Evolutionary conservation across 1,140 invertebrate genomes (phyloP), one percentile per base, ranked within the genome.

Genomic region (Brachionus plicatilis): DNA sequence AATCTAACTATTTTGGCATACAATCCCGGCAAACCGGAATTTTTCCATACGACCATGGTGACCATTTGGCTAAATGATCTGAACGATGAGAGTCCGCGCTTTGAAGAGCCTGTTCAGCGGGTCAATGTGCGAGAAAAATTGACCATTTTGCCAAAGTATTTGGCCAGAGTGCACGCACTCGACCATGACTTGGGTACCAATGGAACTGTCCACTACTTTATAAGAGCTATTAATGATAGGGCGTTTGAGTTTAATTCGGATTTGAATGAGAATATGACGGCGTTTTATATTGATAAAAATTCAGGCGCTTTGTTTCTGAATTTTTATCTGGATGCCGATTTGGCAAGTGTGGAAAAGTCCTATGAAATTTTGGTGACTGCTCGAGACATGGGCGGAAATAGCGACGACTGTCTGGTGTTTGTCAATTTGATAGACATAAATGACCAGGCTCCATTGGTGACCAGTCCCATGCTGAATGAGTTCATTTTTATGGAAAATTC

Each of bases 1-100:
- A 65, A 85, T 29, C 43, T 85, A 12, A 60, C 65, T 9, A 56
- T 85, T n/a, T 14, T 53, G 14, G 83, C 83, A n/a, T 78, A 8
- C 6, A 84, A 85, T 53, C n/a, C 50, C 9, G 72, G 82, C 2
- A 47, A 85, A 45, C 82, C 83, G 5, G 68, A 45, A 7, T 65
- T 75, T 43, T 85, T 33, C 7, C 29, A 72, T 14, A 43, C 68
- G n/a, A 37, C 85, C 11, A 85, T 5, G 17, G 82, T 85, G 20
- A 27, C 27, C 12, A 75, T 85, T 41, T 27, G 60, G 5, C 17
- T 85, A 20, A 53, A 80, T 27, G 85, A 85, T 60, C 7, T 84
- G 14, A 85, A 85, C 41, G 85, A 85, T 72, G 65, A 85, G n/a
- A 20, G 8, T 47, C 85, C 85, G 14, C 45, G n/a, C 33, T 84